Evolutionary conservation across 1,140 invertebrate genomes (phyloP).

Genomic region (Rhyacophila brunnea): DNA sequence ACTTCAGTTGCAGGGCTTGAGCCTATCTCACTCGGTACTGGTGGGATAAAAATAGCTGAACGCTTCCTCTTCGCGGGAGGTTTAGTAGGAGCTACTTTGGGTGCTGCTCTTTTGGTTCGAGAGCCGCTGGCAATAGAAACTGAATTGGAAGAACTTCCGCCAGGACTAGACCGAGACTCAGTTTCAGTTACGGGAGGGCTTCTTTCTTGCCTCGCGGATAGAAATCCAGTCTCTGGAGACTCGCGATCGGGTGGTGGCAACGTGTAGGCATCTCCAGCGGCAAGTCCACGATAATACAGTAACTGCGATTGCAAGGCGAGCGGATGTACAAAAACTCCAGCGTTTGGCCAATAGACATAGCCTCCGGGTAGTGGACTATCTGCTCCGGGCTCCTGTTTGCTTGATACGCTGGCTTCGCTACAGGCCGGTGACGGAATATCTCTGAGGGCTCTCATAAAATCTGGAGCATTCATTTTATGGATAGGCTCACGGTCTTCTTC

Average conservation of each 20-base stretch:
- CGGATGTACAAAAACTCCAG: constrained; percentile 69
- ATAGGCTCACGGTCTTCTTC: constrained; percentile 51
- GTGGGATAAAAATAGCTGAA: constrained; percentile 79
- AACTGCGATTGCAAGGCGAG: constrained; percentile 69
- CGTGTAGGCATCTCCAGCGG: constrained; percentile 42
- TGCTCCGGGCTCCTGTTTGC: constrained; percentile 21
- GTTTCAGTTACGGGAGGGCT: constrained; percentile 40
- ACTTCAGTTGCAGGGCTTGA: constrained; percentile 73
- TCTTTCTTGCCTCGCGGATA: constrained; percentile 38
- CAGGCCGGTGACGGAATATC: constrained; percentile 14
- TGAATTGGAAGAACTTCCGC: constrained; percentile 35
- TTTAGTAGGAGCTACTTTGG: constrained; percentile 40
- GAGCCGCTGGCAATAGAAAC: constrained; percentile 40
- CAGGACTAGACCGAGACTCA: constrained; percentile 41
- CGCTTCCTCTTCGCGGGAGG: constrained; percentile 69
- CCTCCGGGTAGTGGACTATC: constrained; percentile 41
- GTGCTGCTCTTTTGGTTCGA: constrained; percentile 36
- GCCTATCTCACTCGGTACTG: constrained; percentile 68
- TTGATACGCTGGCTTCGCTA: constrained; percentile 12
- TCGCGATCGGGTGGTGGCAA: constrained; percentile 36
- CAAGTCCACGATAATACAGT: constrained; percentile 71
- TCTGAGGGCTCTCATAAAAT: constrained; percentile 33
- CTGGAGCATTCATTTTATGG: constrained; percentile 30
- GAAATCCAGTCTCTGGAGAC: constrained; percentile 41
- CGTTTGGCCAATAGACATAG: constrained; percentile 69